These are phyloP conservation scores for Leucania comma DNA, from an alignment of 2,888 invertebrate species.

Conservation along the genomic window DNA sequence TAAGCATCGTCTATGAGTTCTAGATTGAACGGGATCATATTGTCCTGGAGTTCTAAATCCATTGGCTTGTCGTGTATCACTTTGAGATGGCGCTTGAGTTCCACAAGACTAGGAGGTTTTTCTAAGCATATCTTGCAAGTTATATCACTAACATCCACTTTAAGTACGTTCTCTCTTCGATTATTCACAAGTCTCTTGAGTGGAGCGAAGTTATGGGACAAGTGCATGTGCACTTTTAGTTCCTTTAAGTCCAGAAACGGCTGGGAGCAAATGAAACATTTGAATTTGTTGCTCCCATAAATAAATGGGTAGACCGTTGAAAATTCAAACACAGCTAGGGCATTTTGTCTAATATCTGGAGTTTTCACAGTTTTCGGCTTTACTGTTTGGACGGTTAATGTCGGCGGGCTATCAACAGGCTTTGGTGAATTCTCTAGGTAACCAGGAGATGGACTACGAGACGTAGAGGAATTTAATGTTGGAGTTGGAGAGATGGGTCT, in stretches of 20 bases:
- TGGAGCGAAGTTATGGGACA: constrained; percentile 79
- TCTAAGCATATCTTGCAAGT: constrained; percentile 80
- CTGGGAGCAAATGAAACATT: constrained; percentile 86
- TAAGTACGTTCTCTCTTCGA: constrained; percentile 82
- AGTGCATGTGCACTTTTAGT: constrained; percentile 81
- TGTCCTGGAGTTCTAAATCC: constrained; percentile 83
- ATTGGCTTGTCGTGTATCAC: constrained; percentile 79
- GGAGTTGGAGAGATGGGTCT: constrained; percentile 46
- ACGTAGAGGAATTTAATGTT: constrained; percentile 64
- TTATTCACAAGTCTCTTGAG: constrained; percentile 84
- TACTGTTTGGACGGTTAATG: constrained; percentile 11
- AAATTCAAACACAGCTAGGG: constrained; percentile 83
- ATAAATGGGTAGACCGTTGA: constrained; percentile 86
- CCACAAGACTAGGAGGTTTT: constrained; percentile 72
- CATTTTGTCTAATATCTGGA: constrained; percentile 82
- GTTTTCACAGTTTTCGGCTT: constrained; percentile 64
- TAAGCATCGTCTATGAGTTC: constrained; percentile 76
- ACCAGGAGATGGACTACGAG: constrained; percentile 80
- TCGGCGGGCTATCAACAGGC: constrained; percentile 45
- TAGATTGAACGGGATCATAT: constrained; percentile 85
- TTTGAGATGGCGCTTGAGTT: constrained; percentile 82
- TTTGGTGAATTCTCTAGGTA: constrained; percentile 54
- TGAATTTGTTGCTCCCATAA: constrained; percentile 86
- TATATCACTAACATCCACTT: constrained; percentile 84
- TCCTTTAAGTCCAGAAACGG: constrained; percentile 81